Conservation (phyloP, 1,140 invertebrate species). For the Drosophila oshimai region DNA sequence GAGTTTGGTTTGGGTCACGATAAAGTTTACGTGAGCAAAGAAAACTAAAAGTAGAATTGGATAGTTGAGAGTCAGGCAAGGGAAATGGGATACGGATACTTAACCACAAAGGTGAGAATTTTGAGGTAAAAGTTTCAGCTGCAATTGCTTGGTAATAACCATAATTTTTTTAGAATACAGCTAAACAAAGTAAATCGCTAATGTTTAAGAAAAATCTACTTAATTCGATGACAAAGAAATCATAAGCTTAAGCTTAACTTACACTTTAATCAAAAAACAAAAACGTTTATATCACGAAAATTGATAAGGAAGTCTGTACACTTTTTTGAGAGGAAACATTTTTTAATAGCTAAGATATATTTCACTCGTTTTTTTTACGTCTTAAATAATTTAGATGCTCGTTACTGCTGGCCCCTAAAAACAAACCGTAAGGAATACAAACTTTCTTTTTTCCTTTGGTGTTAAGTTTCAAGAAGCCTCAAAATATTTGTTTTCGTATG, state of each 20-base stretch:
- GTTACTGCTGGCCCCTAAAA: too few relatives aligned
- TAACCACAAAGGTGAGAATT: background rate
- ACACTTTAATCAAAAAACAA: too few relatives aligned
- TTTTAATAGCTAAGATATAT: too few relatives aligned
- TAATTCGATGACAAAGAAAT: too few relatives aligned
- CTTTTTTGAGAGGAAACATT: too few relatives aligned
- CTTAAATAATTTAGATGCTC: too few relatives aligned
- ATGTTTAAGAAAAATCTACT: too few relatives aligned
- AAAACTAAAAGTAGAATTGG: constrained; percentile 30
- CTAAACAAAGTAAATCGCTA: background rate
- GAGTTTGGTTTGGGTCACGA: constrained; percentile 28
- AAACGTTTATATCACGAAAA: too few relatives aligned
- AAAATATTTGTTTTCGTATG: constrained; percentile 16
- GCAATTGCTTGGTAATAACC: background rate
- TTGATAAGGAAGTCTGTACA: too few relatives aligned
- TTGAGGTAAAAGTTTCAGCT: background rate
- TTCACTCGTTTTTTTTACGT: too few relatives aligned
- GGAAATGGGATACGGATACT: constrained; percentile 43
- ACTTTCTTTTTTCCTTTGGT: constrained; percentile 3
- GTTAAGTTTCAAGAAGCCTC: background rate
- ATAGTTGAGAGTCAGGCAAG: constrained; percentile 52
- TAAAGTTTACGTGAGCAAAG: constrained; percentile 25
- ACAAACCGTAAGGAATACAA: background rate
- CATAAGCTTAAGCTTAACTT: too few relatives aligned
- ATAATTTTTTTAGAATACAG: background rate